These are phyloP conservation scores for Brachionichthys hirsutus DNA, from an alignment of 2,113 vertebrate species.

Conservation along the genomic window DNA sequence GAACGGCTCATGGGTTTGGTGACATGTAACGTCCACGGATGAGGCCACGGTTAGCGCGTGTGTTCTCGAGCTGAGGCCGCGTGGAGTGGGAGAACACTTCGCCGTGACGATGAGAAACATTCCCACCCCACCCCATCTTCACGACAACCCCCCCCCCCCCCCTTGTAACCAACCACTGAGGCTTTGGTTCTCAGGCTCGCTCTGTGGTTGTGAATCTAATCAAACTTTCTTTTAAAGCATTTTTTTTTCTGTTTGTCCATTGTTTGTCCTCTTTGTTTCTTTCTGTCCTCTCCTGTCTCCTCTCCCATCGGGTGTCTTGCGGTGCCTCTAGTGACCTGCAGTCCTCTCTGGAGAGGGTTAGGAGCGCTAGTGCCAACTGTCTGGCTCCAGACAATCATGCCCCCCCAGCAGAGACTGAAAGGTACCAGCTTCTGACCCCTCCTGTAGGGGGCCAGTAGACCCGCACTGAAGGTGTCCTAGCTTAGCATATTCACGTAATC, in stretches of 20 bases:
- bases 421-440: conserved; percentile 90
- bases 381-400: conserved; percentile 97
- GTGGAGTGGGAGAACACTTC: conserved; percentile 30
- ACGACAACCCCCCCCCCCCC: conserved; percentile 24
- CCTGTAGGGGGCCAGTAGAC: conserved; percentile 20
- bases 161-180: not conserved
- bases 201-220: conserved; percentile 53
- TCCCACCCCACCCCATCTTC: conserved; percentile 19
- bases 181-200: conserved; percentile 23
- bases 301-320: conserved; percentile 78
- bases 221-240: conserved; percentile 69
- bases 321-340: conserved; percentile 93
- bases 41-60: conserved; percentile 67
- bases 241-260: conserved; percentile 82
- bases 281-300: conserved; percentile 69
- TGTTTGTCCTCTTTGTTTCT: conserved; percentile 76
- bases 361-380: conserved; percentile 99
- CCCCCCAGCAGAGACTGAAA: conserved; percentile 97
- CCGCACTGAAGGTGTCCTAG: no score
- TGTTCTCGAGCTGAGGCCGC: no score
- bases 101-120: conserved; percentile 2
- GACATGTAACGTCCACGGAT: conserved; percentile 72
- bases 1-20: not conserved
- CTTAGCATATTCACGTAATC: not conserved
- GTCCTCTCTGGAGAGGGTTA: conserved; percentile 98